Evolutionary conservation across 1,140 invertebrate genomes (phyloP).

Genomic region (Halotydeus destructor): DNA sequence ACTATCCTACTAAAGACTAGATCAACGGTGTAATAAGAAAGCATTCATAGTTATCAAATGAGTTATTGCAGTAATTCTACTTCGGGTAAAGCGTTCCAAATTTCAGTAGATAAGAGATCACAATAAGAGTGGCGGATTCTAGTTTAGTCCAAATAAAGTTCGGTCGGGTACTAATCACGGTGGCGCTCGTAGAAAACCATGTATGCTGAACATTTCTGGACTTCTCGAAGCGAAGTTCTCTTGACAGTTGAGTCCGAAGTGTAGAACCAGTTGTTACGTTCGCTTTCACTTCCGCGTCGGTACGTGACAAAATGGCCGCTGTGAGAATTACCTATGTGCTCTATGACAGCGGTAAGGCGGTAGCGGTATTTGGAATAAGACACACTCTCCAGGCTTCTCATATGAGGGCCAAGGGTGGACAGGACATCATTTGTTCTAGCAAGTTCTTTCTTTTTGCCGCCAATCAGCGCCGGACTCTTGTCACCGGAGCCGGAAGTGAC

Average conservation of each 20-base stretch:
- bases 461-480: neutral
- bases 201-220: conserved; percentile 26
- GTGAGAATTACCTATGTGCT: conserved; percentile 60
- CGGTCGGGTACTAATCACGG: too few species aligned
- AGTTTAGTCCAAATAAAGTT: too few species aligned
- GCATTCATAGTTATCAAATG: too few species aligned
- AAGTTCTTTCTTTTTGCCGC: conserved; percentile 1
- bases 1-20: too few species aligned
- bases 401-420: neutral
- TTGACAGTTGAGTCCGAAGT: conserved; percentile 28
- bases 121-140: too few species aligned
- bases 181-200: conserved; percentile 35
- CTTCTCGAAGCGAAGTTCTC: conserved; percentile 22
- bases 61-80: too few species aligned
- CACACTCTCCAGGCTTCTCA: neutral
- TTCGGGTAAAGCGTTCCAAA: too few species aligned
- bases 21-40: too few species aligned
- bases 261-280: conserved; percentile 24
- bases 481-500: neutral
- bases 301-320: conserved; percentile 83
- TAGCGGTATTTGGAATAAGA: conserved; percentile 30
- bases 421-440: neutral
- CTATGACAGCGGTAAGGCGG: conserved; percentile 57
- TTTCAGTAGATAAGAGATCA: too few species aligned
- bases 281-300: conserved; percentile 36